These are phyloP conservation scores for Schizotus pectinicornis DNA, from an alignment of 2,888 invertebrate genomes.

Conservation along the genomic window DNA sequence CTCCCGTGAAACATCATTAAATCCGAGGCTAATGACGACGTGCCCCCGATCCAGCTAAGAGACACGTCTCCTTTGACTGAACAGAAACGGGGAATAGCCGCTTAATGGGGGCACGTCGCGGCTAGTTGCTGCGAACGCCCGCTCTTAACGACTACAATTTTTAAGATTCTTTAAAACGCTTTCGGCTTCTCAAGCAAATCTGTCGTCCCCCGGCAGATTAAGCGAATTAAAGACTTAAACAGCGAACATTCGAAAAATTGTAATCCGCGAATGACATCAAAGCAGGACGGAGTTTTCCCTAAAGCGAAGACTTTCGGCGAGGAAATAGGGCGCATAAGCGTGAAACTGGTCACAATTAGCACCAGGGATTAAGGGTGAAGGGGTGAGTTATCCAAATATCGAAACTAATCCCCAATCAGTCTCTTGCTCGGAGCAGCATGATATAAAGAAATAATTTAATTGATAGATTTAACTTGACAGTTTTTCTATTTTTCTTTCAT, in stretches of 20 bases:
- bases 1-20: slow-evolving; percentile 53
- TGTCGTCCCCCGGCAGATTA: slow-evolving; percentile 45
- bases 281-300: slow-evolving; percentile 1
- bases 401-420: too few species aligned
- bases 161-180: slow-evolving; percentile 54
- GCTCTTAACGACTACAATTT: slow-evolving; percentile 57
- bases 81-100: slow-evolving; percentile 24
- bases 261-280: slow-evolving; percentile 32
- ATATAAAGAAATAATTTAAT: too few species aligned
- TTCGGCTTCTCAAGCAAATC: slow-evolving; percentile 54
- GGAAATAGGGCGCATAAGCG: too few species aligned
- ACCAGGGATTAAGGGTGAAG: too few species aligned
- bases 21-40: slow-evolving; percentile 49
- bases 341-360: too few species aligned
- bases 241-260: slow-evolving; percentile 27
- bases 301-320: too few species aligned
- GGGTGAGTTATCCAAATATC: too few species aligned
- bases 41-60: slow-evolving; percentile 36
- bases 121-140: slow-evolving; percentile 25
- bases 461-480: too few species aligned
- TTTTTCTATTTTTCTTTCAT: too few species aligned
- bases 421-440: too few species aligned
- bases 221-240: slow-evolving; percentile 40
- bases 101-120: slow-evolving; percentile 28
- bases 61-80: slow-evolving; percentile 30